Evolutionary conservation across 1,140 invertebrate species (phyloP), one percentile per base, ranked within the genome.

Genomic region (Eumeta japonica): DNA sequence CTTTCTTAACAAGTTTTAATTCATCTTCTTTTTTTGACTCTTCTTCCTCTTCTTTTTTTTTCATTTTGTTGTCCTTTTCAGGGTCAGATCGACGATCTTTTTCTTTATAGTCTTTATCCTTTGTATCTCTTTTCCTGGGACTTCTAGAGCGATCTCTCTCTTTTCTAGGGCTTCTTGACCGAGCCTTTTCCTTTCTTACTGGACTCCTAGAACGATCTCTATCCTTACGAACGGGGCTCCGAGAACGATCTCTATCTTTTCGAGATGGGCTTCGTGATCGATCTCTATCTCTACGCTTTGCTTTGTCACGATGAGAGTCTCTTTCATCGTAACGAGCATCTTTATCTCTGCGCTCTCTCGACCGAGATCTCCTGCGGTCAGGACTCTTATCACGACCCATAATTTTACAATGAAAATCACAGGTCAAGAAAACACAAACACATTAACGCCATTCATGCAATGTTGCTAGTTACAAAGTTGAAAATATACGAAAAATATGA

Each of bases 1-100:
- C 94, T 41, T 84, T 87, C 66, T 91, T 93, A 0, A 65, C 45
- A 27, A 60, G 44, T 47, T 77, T 76, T 10, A 55, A 44, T 19
- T 65, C 62, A 4, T 72, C 55, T 19, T 65, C 39, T 20, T 76
- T 76, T 12, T 65, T 55, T 15, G 74, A 62, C 17, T 78, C 70
- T 32, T 66, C 60, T 49, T 76, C 62, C 36, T 80, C 54, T 30
- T 61, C 79, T 62, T 50, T 77, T 63, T 55, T 78, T 70, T 12
- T 65, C 63, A 47, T 79, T 64, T 24, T 76, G 60, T 58, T 72
- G 10, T 63, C 62, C 48, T 62, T 73, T 3, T 67, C 62, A 16
- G 37, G 19, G 7, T 76, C 70, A 35, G 55, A 16, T 15, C 64
- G 55, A 39, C 58, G 63, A 3, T 75, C 73, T n/a, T n/a, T n/a